Evolutionary conservation across 2,113 vertebrate genomes (phyloP), one percentile per base, ranked within the genome.

Genomic region (Ammodytes dubius): DNA sequence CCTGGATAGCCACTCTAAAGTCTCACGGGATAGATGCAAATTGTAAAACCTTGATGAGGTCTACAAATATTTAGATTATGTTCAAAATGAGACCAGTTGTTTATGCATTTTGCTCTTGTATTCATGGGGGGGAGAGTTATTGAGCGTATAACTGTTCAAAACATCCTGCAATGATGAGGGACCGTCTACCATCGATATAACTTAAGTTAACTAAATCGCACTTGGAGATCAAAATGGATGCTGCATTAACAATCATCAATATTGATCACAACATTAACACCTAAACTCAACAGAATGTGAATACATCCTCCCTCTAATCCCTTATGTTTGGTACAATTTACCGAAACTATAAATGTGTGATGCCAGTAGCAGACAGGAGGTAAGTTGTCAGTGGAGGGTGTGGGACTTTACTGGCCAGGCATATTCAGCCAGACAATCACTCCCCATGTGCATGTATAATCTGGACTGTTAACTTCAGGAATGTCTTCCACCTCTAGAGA

Each of bases 401-500:
- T 81, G 79, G 74, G 82, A 50, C 70, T 79, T 80, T 56, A 66
- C 64, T 81, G 77, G 47, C 45, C 0, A 70, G 79, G 45, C 74
- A 77, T 75, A 75, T 86, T 90, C 68, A 68, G 76, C 70, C 56
- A 66, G 78, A 70, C 70, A 79, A 90, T 87, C 70, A 46, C 83
- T 91, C 83, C 89, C 90, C 50, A 13, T 77, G 88, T 64, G 84
- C 83, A 46, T 67, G 66, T 89, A 90, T 78, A 82, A 83, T 85
- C 66, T 75, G 86, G 81, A 89, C 85, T 79, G 84, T 89, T 90
- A 90, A 89, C 73, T 72, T 78, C 9, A 87, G 90, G 90, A 92
- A 94, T 91, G 84, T 87, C 71, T 46, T 66, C 68, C 52, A 73
- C 64, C 77, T 85, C 70, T 50, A 39, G 74, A 85, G 84, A 66